phyloP scores from a whole-genome alignment of 2,888 invertebrate species.

The Metalampra italica region DNA sequence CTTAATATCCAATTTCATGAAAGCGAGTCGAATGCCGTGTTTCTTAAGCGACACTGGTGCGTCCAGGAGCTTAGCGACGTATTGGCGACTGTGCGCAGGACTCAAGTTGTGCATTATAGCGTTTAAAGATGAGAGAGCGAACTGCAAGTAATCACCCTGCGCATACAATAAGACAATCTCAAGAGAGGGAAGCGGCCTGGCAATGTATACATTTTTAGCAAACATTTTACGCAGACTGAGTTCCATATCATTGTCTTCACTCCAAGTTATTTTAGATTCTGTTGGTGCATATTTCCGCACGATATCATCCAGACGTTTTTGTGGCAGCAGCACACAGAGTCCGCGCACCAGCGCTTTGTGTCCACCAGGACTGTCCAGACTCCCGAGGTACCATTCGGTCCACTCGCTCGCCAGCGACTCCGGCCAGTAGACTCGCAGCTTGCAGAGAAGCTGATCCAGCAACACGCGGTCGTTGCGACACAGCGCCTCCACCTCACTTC shows the following conservation, averaged over 20 bases:
- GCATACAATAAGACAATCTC: conserved; percentile 44
- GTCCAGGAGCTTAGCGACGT: conserved; percentile 40
- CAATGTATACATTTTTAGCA: conserved; percentile 54
- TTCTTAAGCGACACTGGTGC: conserved; percentile 56
- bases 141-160: conserved; percentile 56
- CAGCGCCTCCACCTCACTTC: conserved; percentile 29
- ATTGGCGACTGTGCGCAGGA: conserved; percentile 23
- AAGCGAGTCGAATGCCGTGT: conserved; percentile 50
- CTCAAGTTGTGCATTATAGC: conserved; percentile 52
- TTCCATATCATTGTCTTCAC: conserved; percentile 35
- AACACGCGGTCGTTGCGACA: conserved; percentile 29
- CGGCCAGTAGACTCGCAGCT: conserved; percentile 53
- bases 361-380: conserved; percentile 27
- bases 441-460: conserved; percentile 32
- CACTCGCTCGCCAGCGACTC: conserved; percentile 36
- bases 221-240: conserved; percentile 45
- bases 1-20: conserved; percentile 34
- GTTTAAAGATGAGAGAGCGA: conserved; percentile 47
- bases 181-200: conserved; percentile 49
- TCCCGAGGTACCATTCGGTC: conserved; percentile 27
- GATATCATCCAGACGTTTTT: conserved; percentile 30
- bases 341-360: conserved; percentile 42
- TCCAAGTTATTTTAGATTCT: conserved; percentile 47
- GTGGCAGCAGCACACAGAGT: conserved; percentile 38
- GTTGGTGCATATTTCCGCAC: conserved; percentile 45